These are phyloP conservation scores for Scaptomyza cyrtandrae DNA, from an alignment of 2,888 invertebrate species.

Conservation along the genomic window DNA sequence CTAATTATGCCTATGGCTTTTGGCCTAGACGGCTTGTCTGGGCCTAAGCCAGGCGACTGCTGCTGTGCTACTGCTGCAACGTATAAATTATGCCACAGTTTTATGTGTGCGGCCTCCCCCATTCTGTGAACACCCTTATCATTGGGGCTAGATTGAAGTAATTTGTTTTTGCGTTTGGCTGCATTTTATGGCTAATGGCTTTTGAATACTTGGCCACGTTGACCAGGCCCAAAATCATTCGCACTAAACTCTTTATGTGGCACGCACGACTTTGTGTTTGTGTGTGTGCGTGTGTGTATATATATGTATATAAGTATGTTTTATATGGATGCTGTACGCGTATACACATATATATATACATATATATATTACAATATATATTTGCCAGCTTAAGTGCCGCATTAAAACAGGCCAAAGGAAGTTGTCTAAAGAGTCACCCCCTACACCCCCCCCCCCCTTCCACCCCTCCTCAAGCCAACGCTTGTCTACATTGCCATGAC, in stretches of 20 bases:
- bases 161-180: slow-evolving; percentile 71
- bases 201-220: slow-evolving; percentile 62
- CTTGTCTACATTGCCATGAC: slow-evolving; percentile 72
- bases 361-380: slow-evolving; percentile 21
- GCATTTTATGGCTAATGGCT: slow-evolving; percentile 78
- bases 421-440: slow-evolving; percentile 25
- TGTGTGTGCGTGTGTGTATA: too few relatives aligned
- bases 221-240: slow-evolving; percentile 33
- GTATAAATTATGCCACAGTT: slow-evolving; percentile 70
- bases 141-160: slow-evolving; percentile 40
- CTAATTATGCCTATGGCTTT: slow-evolving; percentile 83
- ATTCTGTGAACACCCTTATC: background rate
- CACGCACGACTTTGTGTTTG: background rate
- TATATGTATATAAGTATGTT: background rate
- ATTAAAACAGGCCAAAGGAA: slow-evolving; percentile 64
- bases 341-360: background rate
- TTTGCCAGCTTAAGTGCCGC: slow-evolving; percentile 76
- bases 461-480: background rate
- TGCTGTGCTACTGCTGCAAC: slow-evolving; percentile 57
- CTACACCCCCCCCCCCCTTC: background rate
- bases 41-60: slow-evolving; percentile 13
- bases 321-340: slow-evolving; percentile 18
- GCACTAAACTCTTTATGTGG: slow-evolving; percentile 14
- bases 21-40: slow-evolving; percentile 45
- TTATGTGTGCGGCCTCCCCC: slow-evolving; percentile 25